Evolutionary conservation across 2,888 invertebrate species (phyloP).

Genomic region (Oscheius sp.): DNA sequence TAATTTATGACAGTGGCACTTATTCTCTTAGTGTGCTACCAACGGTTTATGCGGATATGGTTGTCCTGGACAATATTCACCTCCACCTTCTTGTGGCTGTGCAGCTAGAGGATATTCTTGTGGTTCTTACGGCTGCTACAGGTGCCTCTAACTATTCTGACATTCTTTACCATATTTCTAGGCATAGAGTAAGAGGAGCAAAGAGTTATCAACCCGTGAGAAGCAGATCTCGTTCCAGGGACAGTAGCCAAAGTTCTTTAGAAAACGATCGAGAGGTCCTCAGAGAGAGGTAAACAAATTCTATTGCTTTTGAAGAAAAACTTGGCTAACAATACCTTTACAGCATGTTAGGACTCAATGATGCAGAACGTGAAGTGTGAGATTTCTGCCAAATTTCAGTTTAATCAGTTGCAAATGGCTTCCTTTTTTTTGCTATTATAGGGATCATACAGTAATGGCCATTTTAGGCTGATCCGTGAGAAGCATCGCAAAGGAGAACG

Average conservation of each 20-base stretch:
- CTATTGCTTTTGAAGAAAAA: background rate
- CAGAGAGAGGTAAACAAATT: constrained; percentile 41
- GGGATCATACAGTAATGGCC: background rate
- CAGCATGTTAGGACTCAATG: constrained; percentile 5
- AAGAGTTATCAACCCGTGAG: constrained; percentile 58
- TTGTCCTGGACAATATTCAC: constrained; percentile 38
- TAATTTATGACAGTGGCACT: background rate
- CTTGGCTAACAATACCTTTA: background rate
- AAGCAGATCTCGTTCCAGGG: constrained; percentile 42
- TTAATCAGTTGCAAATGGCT: background rate
- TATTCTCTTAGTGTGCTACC: constrained; percentile 56
- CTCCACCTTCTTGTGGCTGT: constrained; percentile 46
- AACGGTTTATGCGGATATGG: constrained; percentile 66
- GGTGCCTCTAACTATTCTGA: constrained; percentile 22
- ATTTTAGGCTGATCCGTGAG: constrained; percentile 27
- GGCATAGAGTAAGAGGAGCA: constrained; percentile 57
- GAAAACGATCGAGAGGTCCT: constrained; percentile 48
- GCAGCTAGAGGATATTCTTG: constrained; percentile 50
- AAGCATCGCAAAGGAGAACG: constrained; percentile 37
- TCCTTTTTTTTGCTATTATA: background rate
- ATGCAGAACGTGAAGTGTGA: constrained; percentile 17
- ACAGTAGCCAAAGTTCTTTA: constrained; percentile 35
- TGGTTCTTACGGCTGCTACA: constrained; percentile 59
- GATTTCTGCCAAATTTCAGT: background rate
- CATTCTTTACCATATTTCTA: background rate